Evolutionary conservation across 2,113 vertebrate genomes (phyloP), one percentile per base, ranked within the genome.

Genomic region (Zapus hudsonius): DNA sequence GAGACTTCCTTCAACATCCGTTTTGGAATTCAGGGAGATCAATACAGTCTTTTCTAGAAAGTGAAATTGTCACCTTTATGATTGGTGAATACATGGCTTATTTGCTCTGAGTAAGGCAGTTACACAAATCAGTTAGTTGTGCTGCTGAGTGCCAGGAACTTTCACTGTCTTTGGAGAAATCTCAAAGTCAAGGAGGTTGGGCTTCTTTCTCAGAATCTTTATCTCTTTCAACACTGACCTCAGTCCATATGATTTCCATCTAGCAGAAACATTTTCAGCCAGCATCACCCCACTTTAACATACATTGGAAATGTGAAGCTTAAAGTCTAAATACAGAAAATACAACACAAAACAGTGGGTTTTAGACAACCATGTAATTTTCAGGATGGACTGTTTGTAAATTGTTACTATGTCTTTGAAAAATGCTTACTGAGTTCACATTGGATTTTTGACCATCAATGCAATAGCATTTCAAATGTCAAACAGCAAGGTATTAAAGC

Each of bases 91-190:
- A 5, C 40, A 20, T 6, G 66, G 13, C 33, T 89, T 61, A 87
- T 95, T 89, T 89, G 76, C 66, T 44, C 64, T 66, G 84, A 95
- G 40, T 52, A 82, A 70, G 73, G 52, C 36, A 92, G 72, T 88
- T 92, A 27, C 70, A 82, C 91, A 89, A 96, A 95, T 59, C 91
- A 90, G 64, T 78, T 80, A 96, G 74, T 42, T 75, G 64, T 59
- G 74, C 87, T 96, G 59, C 81, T 92, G 81, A 61, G 55, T 52
- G 29, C 67, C 59, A 40, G 29, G 76, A 96, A 95, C 47, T 38
- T 33, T 90, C 95, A 92, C 72, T 81, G 89, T 95, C 82, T 94
- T 95, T 96, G 95, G 91, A 97, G 73, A 36, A 84, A 23, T 78
- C 44, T 96, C 95, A 97, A 93, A 95, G 73, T 81, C 93, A 72